These are phyloP conservation scores for Philaenus spumarius DNA, from an alignment of 1,140 invertebrate species.

Conservation along the genomic window DNA sequence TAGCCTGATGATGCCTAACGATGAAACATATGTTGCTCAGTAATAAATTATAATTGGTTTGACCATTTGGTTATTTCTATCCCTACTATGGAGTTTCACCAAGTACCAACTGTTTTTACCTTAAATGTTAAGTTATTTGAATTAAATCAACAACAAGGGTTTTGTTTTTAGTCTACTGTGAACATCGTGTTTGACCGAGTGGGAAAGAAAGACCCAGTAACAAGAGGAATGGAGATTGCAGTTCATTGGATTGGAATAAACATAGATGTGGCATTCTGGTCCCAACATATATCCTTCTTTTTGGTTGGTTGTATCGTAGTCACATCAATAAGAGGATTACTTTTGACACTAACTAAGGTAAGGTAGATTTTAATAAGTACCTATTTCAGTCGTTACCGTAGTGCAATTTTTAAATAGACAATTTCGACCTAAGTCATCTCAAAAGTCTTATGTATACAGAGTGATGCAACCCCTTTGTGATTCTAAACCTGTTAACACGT, in stretches of 20 bases:
- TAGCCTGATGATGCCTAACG: no score
- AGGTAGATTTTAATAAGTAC: no score
- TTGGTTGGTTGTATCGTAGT: constrained; percentile 97
- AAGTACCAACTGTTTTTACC: no score
- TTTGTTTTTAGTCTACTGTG: constrained; percentile 84
- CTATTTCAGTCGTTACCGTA: no score
- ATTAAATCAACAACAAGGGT: no score
- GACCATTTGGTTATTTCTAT: no score
- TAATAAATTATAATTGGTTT: no score
- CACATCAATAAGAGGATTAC: constrained; percentile 92
- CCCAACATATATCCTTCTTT: constrained; percentile 96
- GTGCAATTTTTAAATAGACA: no score
- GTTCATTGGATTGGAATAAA: constrained; percentile 95
- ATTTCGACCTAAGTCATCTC: background rate
- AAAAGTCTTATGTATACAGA: background rate
- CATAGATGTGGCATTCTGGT: constrained; percentile 98
- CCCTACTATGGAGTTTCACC: no score
- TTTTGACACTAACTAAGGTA: constrained; percentile 97
- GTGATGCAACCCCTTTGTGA: background rate
- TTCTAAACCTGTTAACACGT: no score
- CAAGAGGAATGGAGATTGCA: constrained; percentile 92
- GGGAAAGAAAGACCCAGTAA: constrained; percentile 97
- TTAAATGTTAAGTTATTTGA: no score
- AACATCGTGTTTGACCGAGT: constrained; percentile 99
- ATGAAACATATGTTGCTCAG: no score